Evolutionary conservation across 2,888 invertebrate species (phyloP).

Genomic region (Reticulitermes lucifugus): DNA sequence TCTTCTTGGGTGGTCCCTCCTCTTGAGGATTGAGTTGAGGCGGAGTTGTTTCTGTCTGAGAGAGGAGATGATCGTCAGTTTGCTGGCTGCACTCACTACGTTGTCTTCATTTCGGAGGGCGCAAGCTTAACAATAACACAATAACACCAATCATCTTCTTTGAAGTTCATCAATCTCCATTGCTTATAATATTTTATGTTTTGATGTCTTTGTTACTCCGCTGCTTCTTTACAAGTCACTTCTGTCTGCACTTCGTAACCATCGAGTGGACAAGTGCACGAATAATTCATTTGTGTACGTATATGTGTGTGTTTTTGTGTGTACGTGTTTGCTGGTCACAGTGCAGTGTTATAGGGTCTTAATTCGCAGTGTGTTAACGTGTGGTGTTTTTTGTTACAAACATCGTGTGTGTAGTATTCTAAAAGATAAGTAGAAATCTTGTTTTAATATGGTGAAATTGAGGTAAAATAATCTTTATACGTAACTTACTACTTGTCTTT

Average conservation of each 20-base stretch:
- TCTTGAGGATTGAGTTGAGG: slow-evolving; percentile 14
- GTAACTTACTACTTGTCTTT: no score
- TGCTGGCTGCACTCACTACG: slow-evolving; percentile 33
- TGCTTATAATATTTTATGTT: not conserved
- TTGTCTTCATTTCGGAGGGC: slow-evolving; percentile 34
- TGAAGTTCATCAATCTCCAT: not conserved
- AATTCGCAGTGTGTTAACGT: not conserved
- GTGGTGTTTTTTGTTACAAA: not conserved
- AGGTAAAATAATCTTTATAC: no score
- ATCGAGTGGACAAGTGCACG: not conserved
- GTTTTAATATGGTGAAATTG: no score
- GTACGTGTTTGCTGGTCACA: no score
- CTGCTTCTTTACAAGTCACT: not conserved
- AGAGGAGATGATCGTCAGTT: not conserved
- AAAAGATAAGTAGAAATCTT: not conserved
- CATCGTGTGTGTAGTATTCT: not conserved
- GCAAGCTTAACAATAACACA: not conserved
- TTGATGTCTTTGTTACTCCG: not conserved
- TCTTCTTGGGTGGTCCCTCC: slow-evolving; percentile 52
- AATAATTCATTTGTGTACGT: not conserved
- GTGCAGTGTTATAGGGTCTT: not conserved
- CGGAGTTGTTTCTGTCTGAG: slow-evolving; percentile 13
- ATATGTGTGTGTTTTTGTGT: not conserved
- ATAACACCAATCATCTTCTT: not conserved
- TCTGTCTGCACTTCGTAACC: not conserved